Conservation (phyloP, 2,888 invertebrate species). For the Crioceris asparagi region DNA sequence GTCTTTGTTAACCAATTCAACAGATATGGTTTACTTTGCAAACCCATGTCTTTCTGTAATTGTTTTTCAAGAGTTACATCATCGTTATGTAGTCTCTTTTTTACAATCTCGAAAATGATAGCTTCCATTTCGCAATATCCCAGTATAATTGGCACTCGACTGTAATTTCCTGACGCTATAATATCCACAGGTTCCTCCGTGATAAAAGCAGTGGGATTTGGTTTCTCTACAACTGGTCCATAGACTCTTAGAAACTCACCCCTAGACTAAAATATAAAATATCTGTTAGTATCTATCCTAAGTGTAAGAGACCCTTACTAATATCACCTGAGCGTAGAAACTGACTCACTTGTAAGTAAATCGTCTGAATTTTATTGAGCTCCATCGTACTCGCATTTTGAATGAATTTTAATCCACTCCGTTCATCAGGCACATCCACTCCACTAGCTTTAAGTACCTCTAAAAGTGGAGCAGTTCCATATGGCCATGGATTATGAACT, state of each 20-base stretch:
- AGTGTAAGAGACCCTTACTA: too few species aligned
- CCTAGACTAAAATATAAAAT: too few species aligned
- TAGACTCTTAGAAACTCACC: too few species aligned
- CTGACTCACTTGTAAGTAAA: slow-evolving; percentile 4
- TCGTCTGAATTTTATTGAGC: background rate
- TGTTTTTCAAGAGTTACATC: too few species aligned
- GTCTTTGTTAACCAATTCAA: too few species aligned
- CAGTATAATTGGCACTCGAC: background rate
- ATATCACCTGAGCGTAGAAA: too few species aligned
- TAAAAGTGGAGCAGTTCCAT: too few species aligned
- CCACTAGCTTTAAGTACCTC: too few species aligned
- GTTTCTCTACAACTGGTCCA: background rate
- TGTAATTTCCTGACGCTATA: background rate
- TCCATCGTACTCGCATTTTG: slow-evolving; percentile 6
- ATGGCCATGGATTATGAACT: slow-evolving; percentile 19
- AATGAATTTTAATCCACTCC: slow-evolving; percentile 19
- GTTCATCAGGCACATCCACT: slow-evolving; percentile 20
- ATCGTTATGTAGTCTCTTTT: too few species aligned
- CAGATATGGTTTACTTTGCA: too few species aligned
- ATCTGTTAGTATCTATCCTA: too few species aligned
- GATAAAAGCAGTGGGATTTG: background rate
- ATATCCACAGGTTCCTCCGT: background rate
- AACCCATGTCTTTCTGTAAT: too few species aligned
- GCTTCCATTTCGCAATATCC: background rate
- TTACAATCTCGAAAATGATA: background rate